Base-by-base conservation (phyloP, 35 echinoderm and acorn worm species). In the Amphiura filiformis region DNA sequence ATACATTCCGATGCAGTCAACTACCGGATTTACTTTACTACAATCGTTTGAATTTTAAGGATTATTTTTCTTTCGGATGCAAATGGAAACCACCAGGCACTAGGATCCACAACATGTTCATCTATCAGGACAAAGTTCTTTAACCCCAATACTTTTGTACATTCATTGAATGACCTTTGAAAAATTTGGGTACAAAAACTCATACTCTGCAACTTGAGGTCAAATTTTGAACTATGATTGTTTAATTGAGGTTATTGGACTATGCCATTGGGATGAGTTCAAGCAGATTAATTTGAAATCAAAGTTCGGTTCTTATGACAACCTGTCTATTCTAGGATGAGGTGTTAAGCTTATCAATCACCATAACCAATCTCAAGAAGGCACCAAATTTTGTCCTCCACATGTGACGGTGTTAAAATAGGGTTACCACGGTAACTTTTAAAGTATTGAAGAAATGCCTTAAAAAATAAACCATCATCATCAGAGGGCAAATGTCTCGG, bases 11-110 rank as follows among this genome's bases (percentile, higher is more conserved):
- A 70, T 15, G 11, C 61, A 70, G 28, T 26, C 7, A n/a, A 70
- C 61, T 70, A n/a, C 61, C 61, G 61, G 61, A 70, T 70, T 70
- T 70, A 70, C 61, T 70, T 70, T 15, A 70, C 61, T 70, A 70
- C 61, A 70, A 70, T 70, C 7, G 26, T 23, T 70, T 70, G 17
- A 70, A 70, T 70, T 70, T 70, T 70, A n/a, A 1, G 61, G 26
- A 70, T 70, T 70, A 70, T 70, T 70, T 70, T 70, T 70, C 61
- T 30, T 70, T 70, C 26, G 61, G 61, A 70, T 70, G 28, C 7
- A 23, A 23, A 23, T 2, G 28, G 26, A 70, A 70, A 70, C 61
- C 61, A 70, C 28, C 26, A n/a, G 26, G 26, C 17, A 4, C 2
- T 70, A 30, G 26, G 3, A 26, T n/a, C n/a, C n/a, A n/a, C n/a